Conservation (phyloP, 1,140 invertebrate species). For the Semibalanus balanoides region DNA sequence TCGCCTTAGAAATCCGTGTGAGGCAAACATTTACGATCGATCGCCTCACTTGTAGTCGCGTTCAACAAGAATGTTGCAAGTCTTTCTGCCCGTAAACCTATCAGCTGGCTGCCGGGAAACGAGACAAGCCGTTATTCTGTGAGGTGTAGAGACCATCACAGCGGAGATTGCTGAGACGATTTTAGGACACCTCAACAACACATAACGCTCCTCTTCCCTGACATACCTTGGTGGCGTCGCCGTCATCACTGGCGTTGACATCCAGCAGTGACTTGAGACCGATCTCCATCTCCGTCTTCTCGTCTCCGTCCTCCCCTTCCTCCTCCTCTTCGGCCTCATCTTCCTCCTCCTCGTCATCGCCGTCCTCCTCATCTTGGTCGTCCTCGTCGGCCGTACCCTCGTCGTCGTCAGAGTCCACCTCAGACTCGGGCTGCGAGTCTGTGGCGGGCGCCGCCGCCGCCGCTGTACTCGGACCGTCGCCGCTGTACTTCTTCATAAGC, state of each 20-base stretch:
- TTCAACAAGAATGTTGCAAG: background rate
- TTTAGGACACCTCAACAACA: background rate
- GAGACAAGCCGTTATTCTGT: background rate
- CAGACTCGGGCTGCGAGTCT: background rate
- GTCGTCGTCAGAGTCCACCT: constrained; percentile 16
- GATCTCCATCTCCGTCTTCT: constrained; percentile 27
- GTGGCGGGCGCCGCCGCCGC: constrained; percentile 21
- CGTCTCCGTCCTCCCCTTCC: constrained; percentile 24
- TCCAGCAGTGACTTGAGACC: constrained; percentile 11
- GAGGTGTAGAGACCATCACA: background rate
- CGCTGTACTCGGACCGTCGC: too few relatives aligned
- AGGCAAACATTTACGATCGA: too few relatives aligned
- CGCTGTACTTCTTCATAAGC: constrained; percentile 52
- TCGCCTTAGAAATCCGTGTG: too few relatives aligned
- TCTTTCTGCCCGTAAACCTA: constrained; percentile 4
- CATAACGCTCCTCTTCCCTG: too few relatives aligned
- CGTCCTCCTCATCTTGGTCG: constrained; percentile 25
- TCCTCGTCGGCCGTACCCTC: constrained; percentile 29
- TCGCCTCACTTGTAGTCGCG: too few relatives aligned
- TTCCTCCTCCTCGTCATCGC: constrained; percentile 12
- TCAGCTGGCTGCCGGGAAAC: background rate
- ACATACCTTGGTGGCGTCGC: background rate
- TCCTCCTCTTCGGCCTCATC: constrained; percentile 25
- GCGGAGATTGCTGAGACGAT: background rate
- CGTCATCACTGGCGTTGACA: constrained; percentile 26